Conservation (phyloP, 2,797 vertebrate genomes). For the Champsocephalus gunnari region DNA sequence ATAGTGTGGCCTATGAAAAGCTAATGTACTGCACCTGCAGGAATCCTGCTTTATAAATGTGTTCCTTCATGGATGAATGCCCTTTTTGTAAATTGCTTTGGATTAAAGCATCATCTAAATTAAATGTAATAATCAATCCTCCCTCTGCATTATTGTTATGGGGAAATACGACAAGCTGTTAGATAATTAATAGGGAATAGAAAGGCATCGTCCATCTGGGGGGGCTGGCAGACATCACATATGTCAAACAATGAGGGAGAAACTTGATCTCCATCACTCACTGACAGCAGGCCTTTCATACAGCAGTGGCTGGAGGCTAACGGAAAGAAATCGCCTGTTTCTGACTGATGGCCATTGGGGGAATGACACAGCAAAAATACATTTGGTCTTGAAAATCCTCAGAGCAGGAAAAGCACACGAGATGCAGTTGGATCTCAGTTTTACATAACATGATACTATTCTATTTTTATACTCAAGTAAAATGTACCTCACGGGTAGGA, state of each 20-base stretch:
- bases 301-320: constrained; percentile 6
- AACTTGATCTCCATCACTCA: constrained; percentile 29
- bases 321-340: not conserved
- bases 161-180: constrained; percentile 10
- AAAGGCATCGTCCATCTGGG: constrained; percentile 31
- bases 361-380: constrained; percentile 42
- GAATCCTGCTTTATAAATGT: too few relatives aligned
- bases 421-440: not conserved
- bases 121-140: not conserved
- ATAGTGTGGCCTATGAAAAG: too few relatives aligned
- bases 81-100: too few relatives aligned
- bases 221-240: constrained; percentile 13
- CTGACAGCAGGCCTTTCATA: constrained; percentile 32
- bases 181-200: constrained; percentile 20
- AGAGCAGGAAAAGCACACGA: not conserved
- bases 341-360: constrained; percentile 7
- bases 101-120: too few relatives aligned
- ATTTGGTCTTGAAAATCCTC: constrained; percentile 1
- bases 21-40: too few relatives aligned
- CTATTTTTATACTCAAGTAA: not conserved
- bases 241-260: constrained; percentile 7
- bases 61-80: too few relatives aligned
- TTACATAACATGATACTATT: constrained; percentile 1
- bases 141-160: not conserved
- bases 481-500: not conserved